Base-by-base conservation (phyloP, 2,888 invertebrate genomes). In the Darwinula stevensoni region DNA sequence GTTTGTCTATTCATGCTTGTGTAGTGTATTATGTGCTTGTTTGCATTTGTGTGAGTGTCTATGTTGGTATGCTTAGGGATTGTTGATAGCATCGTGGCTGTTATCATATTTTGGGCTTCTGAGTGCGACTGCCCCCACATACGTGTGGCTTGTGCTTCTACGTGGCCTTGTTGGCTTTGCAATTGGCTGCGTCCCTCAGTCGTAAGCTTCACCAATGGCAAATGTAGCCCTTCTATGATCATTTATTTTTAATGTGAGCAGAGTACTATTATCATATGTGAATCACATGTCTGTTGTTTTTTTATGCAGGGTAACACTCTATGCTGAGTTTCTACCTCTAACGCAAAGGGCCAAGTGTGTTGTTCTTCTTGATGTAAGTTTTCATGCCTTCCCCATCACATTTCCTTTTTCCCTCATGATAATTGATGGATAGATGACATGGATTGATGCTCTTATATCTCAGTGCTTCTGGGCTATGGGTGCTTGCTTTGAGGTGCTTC, bases 391-490 rank as follows among this genome's bases (percentile, higher is more conserved):
- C 30, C 26, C 14, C n/a, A 18, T 32, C 17, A 30, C 14, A n/a
- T n/a, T n/a, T n/a, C n/a, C n/a, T n/a, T n/a, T n/a, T n/a, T n/a
- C n/a, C n/a, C n/a, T n/a, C n/a, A n/a, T n/a, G n/a, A n/a, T n/a
- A n/a, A n/a, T n/a, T n/a, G n/a, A n/a, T n/a, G n/a, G n/a, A n/a
- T n/a, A n/a, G n/a, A n/a, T n/a, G n/a, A n/a, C n/a, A n/a, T n/a
- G n/a, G n/a, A n/a, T n/a, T n/a, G n/a, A n/a, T n/a, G n/a, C n/a
- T n/a, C n/a, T n/a, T n/a, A n/a, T n/a, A n/a, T n/a, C n/a, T n/a
- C 50, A 76, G 74, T 76, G 78, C 56, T 88, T 88, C 56, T 88
- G 86, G 88, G 84, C 86, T 2, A 59, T 88, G 28, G 88, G 88
- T 18, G 80, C 86, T 6, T 84, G 82, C 49, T 65, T 86, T 46